These are phyloP conservation scores for Oasisia sp. DNA, from an alignment of 2,888 invertebrate genomes.

Conservation along the genomic window DNA sequence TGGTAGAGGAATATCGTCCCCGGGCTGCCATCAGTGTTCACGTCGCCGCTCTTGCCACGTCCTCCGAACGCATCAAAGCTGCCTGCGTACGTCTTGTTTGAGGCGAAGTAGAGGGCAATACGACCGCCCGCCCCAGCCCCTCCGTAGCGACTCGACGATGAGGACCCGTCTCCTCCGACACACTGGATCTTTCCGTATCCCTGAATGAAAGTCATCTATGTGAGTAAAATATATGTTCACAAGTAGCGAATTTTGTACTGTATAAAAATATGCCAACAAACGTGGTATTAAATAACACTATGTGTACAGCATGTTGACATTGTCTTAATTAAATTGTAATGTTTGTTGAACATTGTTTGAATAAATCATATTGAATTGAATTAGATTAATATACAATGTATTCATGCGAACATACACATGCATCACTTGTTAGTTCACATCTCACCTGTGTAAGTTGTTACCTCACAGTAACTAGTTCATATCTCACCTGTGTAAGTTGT, in stretches of 20 bases:
- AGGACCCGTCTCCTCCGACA: constrained; percentile 46
- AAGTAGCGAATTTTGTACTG: too few relatives aligned
- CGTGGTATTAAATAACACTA: too few relatives aligned
- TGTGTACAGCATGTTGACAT: too few relatives aligned
- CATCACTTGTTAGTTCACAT: too few relatives aligned
- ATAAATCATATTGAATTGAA: too few relatives aligned
- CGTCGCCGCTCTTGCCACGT: neutral
- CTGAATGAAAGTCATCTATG: constrained; percentile 34
- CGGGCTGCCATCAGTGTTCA: constrained; percentile 46
- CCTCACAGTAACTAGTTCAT: neutral
- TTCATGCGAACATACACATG: too few relatives aligned
- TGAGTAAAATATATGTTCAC: neutral
- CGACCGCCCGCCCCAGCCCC: constrained; percentile 55
- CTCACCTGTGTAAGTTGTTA: neutral
- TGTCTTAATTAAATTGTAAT: too few relatives aligned
- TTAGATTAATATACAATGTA: too few relatives aligned
- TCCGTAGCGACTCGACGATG: neutral
- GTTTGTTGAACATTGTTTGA: too few relatives aligned
- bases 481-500: neutral
- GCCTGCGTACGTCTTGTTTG: constrained; percentile 33
- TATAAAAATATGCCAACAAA: too few relatives aligned
- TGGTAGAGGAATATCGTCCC: constrained; percentile 55
- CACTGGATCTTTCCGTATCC: constrained; percentile 52
- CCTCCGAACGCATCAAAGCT: constrained; percentile 47
- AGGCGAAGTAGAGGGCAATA: constrained; percentile 43